phyloP scores from a whole-genome alignment of 2,888 invertebrate species.

The Atethmia centrago region DNA sequence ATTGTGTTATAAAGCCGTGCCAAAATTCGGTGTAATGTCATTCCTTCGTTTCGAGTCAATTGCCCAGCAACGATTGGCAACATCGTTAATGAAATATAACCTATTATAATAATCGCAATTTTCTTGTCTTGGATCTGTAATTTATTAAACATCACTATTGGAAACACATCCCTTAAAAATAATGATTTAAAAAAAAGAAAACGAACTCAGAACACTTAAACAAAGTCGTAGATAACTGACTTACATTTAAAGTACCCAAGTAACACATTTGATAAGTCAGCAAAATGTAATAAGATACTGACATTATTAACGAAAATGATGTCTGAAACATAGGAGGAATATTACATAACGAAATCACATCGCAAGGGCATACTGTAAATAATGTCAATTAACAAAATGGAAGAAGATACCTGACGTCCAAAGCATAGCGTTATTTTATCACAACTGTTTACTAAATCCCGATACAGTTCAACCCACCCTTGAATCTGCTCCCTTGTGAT shows the following conservation, averaged over 20 bases:
- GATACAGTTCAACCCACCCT: neutral
- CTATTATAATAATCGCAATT: neutral
- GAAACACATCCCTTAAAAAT: neutral
- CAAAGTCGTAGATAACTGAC: neutral
- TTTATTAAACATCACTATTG: neutral
- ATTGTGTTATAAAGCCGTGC: slow-evolving; percentile 29
- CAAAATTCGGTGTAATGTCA: neutral
- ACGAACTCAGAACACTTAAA: too few species aligned
- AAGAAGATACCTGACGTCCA: neutral
- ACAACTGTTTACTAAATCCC: neutral
- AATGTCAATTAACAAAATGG: neutral
- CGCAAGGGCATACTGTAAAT: neutral
- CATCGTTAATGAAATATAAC: too few species aligned
- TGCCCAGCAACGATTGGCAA: slow-evolving; percentile 30
- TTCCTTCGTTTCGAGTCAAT: slow-evolving; percentile 16
- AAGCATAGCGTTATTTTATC: neutral
- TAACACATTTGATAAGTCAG: slow-evolving; percentile 7
- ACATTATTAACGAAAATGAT: slow-evolving; percentile 1
- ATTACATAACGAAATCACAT: neutral
- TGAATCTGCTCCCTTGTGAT: neutral
- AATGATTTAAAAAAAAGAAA: neutral
- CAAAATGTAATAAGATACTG: slow-evolving; percentile 4
- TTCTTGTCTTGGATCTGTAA: neutral
- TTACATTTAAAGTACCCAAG: slow-evolving; percentile 1
- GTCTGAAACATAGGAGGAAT: slow-evolving; percentile 4